Evolutionary conservation across 2,888 invertebrate genomes (phyloP).

Genomic region (Schrankia costaestrigalis): DNA sequence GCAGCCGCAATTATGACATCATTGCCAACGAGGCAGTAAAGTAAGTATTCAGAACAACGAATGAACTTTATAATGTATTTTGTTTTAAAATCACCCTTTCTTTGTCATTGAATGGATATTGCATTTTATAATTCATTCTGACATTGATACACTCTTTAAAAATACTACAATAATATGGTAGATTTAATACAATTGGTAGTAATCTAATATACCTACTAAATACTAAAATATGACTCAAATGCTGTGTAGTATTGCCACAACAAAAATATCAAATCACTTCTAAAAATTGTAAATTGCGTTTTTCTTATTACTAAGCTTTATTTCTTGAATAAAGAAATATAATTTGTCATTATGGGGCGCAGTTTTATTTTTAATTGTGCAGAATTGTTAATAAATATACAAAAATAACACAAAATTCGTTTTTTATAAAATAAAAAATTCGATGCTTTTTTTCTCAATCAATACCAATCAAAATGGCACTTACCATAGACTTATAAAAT

Average conservation of each 20-base stretch:
- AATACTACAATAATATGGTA: slow-evolving; percentile 36
- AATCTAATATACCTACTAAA: slow-evolving; percentile 43
- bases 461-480: too few relatives aligned
- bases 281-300: slow-evolving; percentile 9
- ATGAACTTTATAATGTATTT: not conserved
- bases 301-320: too few relatives aligned
- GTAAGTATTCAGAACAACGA: slow-evolving; percentile 2
- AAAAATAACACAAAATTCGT: not conserved
- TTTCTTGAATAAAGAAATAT: too few relatives aligned
- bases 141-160: slow-evolving; percentile 28
- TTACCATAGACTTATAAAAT: slow-evolving; percentile 17
- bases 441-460: not conserved
- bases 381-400: not conserved
- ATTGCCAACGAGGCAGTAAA: too few relatives aligned
- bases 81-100: slow-evolving; percentile 9
- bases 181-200: slow-evolving; percentile 44
- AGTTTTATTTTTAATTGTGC: not conserved
- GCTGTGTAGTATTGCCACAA: slow-evolving; percentile 50
- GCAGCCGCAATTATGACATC: too few relatives aligned
- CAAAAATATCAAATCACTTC: slow-evolving; percentile 36
- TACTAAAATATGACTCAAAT: slow-evolving; percentile 56
- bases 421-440: not conserved
- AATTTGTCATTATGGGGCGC: too few relatives aligned
- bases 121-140: slow-evolving; percentile 24
- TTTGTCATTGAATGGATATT: too few relatives aligned